phyloP scores from a whole-genome alignment of 2,888 invertebrate species.

The Trilocha varians region DNA sequence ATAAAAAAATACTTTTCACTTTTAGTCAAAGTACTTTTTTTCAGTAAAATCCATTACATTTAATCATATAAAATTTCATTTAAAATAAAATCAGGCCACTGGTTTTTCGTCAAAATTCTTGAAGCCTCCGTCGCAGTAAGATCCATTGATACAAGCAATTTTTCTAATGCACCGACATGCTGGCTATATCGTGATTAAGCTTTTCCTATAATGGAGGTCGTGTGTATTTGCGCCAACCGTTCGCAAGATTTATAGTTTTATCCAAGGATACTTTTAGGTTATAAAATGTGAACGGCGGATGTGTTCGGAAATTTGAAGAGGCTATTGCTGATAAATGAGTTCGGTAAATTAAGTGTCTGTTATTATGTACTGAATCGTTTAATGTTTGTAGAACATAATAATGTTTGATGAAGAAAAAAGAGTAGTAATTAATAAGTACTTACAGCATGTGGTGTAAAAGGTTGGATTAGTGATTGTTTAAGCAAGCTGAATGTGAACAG shows the following conservation, averaged over 20 bases:
- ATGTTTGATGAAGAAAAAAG: too few relatives aligned
- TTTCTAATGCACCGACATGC: slow-evolving; percentile 38
- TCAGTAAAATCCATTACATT: slow-evolving; percentile 2
- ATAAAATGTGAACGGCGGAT: neutral
- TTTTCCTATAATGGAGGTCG: slow-evolving; percentile 20
- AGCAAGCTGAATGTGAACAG: too few relatives aligned
- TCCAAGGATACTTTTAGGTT: neutral
- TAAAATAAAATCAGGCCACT: neutral
- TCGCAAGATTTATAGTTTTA: slow-evolving; percentile 12
- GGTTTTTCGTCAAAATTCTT: slow-evolving; percentile 9
- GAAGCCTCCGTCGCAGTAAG: slow-evolving; percentile 14
- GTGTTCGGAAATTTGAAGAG: neutral
- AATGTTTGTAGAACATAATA: too few relatives aligned
- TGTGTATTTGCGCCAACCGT: slow-evolving; percentile 27
- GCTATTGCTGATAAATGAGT: slow-evolving; percentile 8
- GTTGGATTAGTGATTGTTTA: too few relatives aligned
- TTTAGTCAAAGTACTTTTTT: too few relatives aligned
- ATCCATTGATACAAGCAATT: slow-evolving; percentile 34
- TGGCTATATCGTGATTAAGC: slow-evolving; percentile 41
- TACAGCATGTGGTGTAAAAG: too few relatives aligned
- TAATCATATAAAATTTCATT: neutral
- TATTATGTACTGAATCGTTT: too few relatives aligned
- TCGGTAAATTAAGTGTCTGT: too few relatives aligned
- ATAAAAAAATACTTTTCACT: too few relatives aligned
- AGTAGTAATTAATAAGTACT: too few relatives aligned